Evolutionary conservation across 2,113 vertebrate genomes (phyloP).

Genomic region (Neotoma lepida): DNA sequence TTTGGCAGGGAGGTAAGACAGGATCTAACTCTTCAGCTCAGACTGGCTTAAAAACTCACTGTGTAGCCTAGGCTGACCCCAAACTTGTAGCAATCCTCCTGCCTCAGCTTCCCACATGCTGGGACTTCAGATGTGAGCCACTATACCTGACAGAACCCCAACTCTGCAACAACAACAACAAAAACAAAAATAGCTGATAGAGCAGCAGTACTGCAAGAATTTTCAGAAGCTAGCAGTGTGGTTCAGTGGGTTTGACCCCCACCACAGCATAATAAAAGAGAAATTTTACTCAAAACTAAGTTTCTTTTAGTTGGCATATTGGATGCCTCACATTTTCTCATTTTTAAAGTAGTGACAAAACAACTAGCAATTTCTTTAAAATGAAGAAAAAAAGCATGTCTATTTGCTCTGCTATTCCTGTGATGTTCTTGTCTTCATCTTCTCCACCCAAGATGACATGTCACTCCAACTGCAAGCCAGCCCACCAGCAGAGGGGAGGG

Average conservation of each 20-base stretch:
- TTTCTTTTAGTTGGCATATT: background rate
- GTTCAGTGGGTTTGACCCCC: too few species aligned
- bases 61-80: background rate
- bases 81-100: background rate
- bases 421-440: background rate
- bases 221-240: background rate
- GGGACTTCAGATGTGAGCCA: background rate
- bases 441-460: background rate
- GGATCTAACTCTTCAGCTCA: background rate
- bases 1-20: background rate
- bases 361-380: background rate
- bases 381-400: background rate
- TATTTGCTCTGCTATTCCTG: background rate
- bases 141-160: background rate
- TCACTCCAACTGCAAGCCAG: background rate
- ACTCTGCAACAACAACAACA: background rate
- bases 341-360: conserved; percentile 14
- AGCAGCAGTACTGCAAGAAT: background rate
- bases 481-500: background rate
- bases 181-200: too few species aligned
- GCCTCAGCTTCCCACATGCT: background rate
- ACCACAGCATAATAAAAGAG: background rate
- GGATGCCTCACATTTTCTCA: background rate
- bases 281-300: background rate
- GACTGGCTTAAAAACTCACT: background rate